Base-by-base conservation (phyloP, 2,113 vertebrate genomes). In the Athene cunicularia region DNA sequence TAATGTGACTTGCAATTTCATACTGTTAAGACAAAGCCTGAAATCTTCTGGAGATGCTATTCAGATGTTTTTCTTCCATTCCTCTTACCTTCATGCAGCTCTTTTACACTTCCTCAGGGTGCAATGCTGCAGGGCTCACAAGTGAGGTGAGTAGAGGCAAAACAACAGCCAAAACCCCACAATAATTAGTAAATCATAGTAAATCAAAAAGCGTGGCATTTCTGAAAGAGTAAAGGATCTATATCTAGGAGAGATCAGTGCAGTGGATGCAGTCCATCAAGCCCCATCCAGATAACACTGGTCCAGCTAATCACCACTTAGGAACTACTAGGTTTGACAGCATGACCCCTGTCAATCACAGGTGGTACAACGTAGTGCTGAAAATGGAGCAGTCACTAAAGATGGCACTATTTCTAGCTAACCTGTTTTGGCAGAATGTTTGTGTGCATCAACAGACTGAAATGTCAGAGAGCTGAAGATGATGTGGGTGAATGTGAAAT, bases 311-410 rank as follows among this genome's bases (percentile, higher is more conserved):
- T 90, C 70, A 80, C 20, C 50, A 76, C 22, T 79, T 85, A 82
- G 53, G 62, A 91, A 39, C 45, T 66, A 82, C 68, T 82, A 89
- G 26, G 33, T 28, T 76, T 90, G 84, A 87, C 93, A 97, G 73
- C 16, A 76, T 85, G 77, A 93, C 73, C 71, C 32, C 70, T 95
- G 81, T 95, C 94, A 95, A 76, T 97, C 86, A 95, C 32, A 76
- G 58, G 8, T 58, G 37, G 41, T 70, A 84, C 66, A 76, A 62
- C 18, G 60, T 26, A 58, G 53, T 35, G 59, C 86, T 96, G 96
- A 96, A 96, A 96, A 96, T 82, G 89, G 84, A 97, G 94, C 91
- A 96, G 87, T 91, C 96, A 80, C 70, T 88, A 59, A 89, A 88
- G 73, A 91, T 58, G 84, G 66, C 58, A 85, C 70, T 94, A 91